Base-by-base conservation (phyloP, 1,140 invertebrate genomes). In the Drosophila micromelanica region DNA sequence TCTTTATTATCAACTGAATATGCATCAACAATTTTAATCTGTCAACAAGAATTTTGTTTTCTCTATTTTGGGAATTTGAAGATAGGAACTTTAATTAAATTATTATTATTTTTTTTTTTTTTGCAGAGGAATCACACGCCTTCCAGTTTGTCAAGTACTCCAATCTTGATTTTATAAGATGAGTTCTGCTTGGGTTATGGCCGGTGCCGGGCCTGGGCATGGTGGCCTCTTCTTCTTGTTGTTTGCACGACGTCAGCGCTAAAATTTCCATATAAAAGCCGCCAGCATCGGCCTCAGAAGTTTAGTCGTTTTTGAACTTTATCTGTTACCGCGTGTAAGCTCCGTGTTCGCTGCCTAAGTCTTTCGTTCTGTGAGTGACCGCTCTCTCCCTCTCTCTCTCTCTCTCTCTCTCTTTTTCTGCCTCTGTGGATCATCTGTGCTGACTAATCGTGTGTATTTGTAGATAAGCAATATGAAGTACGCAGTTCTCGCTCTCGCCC, bases 191-290 rank as follows among this genome's bases (percentile, higher is more conserved):
- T 51, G 9, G 6, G 11, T 27, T 48, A 7, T 55, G 55, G 30
- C 54, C 45, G 17, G 49, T 23, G 43, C 52, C 59, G 60, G 27
- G 45, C 30, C 17, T 63, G 15, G 11, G 30, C 42, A 20, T 85
- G 64, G 54, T 51, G 20, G 74, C 46, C 27, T 55, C 64, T 64
- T 69, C 80, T 77, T 56, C 20, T 52, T 42, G 30, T 80, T 82
- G 76, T 74, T 85, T 48, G 72, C 71, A 76, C 75, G 65, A 78
- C 82, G 81, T 86, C 78, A 86, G 75, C 78, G 49, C 60, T 59
- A 30, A 72, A 87, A 86, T 86, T 86, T 86, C 82, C 82, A 87
- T 86, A 86, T 86, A 86, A 76, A 86, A 87, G 78, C 72, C 48
- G 23, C 12, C 61, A 40, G 13, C 57, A 61, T 15, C 57, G 68